These are phyloP conservation scores for Melanargia galathea DNA, from an alignment of 2,888 invertebrate genomes.

Conservation along the genomic window DNA sequence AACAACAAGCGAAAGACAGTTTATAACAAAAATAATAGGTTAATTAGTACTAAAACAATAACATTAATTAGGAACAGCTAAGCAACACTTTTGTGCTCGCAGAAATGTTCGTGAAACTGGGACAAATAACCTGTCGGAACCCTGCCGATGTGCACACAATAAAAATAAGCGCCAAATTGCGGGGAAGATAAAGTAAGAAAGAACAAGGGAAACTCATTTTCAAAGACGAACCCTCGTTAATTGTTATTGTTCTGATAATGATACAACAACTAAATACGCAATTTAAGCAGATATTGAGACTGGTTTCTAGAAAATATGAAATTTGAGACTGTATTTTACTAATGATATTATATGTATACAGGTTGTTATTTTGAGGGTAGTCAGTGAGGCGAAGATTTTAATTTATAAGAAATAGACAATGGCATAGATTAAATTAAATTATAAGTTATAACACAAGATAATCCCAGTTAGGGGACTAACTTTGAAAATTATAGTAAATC, in stretches of 20 bases:
- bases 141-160: slow-evolving; percentile 21
- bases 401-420: too few relatives aligned
- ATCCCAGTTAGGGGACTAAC: too few relatives aligned
- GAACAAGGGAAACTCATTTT: slow-evolving; percentile 47
- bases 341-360: too few relatives aligned
- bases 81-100: not conserved
- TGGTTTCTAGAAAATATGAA: too few relatives aligned
- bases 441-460: too few relatives aligned
- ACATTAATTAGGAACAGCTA: slow-evolving; percentile 5
- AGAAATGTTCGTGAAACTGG: slow-evolving; percentile 13
- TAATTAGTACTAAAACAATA: not conserved
- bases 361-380: too few relatives aligned
- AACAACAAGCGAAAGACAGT: not conserved
- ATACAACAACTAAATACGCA: not conserved
- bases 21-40: not conserved
- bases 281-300: too few relatives aligned
- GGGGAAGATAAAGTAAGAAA: slow-evolving; percentile 41
- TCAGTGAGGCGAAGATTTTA: too few relatives aligned
- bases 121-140: slow-evolving; percentile 16
- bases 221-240: not conserved
- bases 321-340: too few relatives aligned
- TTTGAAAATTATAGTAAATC: too few relatives aligned
- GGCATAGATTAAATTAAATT: too few relatives aligned
- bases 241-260: not conserved
- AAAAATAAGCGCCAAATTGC: slow-evolving; percentile 27